Evolutionary conservation across 2,888 invertebrate genomes (phyloP).

Genomic region (Eudasyphora cyanicolor): DNA sequence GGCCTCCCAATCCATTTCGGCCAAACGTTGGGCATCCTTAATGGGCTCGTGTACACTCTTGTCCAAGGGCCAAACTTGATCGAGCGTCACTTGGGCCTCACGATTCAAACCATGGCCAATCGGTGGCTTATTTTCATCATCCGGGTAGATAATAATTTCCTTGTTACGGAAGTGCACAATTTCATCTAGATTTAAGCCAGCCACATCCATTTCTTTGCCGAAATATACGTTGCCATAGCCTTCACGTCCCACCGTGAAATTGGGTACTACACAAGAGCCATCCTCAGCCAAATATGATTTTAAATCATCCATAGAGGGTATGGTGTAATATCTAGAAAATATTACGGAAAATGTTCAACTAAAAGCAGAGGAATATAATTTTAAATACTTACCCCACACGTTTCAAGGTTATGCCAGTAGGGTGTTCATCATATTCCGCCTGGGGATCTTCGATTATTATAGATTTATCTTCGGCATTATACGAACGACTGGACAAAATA

Average conservation of each 20-base stretch:
- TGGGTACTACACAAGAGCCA: conserved; percentile 90
- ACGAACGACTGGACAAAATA: conserved; percentile 70
- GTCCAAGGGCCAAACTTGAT: conserved; percentile 94
- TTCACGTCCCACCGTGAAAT: conserved; percentile 92
- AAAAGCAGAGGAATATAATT: no score
- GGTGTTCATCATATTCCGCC: conserved; percentile 80
- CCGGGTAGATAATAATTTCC: conserved; percentile 97
- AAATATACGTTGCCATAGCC: conserved; percentile 96
- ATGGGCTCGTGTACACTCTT: conserved; percentile 90
- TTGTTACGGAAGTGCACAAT: conserved; percentile 95
- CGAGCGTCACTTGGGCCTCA: conserved; percentile 94
- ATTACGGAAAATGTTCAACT: no score
- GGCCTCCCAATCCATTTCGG: conserved; percentile 91
- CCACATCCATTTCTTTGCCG: conserved; percentile 90
- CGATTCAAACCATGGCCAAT: conserved; percentile 93
- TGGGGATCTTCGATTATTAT: conserved; percentile 67
- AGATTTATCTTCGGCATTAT: conserved; percentile 70
- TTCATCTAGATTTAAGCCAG: conserved; percentile 92
- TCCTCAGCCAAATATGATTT: conserved; percentile 86
- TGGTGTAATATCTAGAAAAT: conserved; percentile 87
- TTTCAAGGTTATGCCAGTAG: conserved; percentile 88
- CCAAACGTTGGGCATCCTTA: conserved; percentile 88
- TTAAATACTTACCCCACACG: conserved; percentile 83
- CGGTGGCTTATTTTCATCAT: conserved; percentile 92
- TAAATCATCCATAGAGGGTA: conserved; percentile 91